These are phyloP conservation scores for Pollenia amentaria DNA, from an alignment of 2,888 invertebrate species.

Conservation along the genomic window DNA sequence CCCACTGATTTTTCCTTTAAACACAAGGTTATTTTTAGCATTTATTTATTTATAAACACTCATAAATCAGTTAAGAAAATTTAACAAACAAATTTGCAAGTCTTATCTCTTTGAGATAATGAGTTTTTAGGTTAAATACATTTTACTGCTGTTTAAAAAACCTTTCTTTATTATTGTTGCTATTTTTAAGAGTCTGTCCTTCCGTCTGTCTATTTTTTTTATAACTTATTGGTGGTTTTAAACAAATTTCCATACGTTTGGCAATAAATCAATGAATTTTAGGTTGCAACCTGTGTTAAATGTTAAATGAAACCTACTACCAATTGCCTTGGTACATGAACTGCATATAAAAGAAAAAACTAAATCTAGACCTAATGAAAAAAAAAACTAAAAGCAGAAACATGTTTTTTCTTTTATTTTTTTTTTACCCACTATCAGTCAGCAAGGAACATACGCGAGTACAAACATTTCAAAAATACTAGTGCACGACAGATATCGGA, in stretches of 20 bases:
- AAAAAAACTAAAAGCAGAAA: slow-evolving; percentile 64
- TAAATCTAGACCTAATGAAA: slow-evolving; percentile 55
- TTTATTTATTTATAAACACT: background rate
- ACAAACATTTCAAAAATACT: slow-evolving; percentile 14
- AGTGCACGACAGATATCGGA: slow-evolving; percentile 44
- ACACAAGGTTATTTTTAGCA: background rate
- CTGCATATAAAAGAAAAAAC: background rate
- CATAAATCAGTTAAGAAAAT: slow-evolving; percentile 45
- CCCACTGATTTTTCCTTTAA: background rate
- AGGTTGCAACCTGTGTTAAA: slow-evolving; percentile 71
- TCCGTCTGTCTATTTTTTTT: background rate
- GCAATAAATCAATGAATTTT: slow-evolving; percentile 69
- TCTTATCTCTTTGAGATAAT: slow-evolving; percentile 53
- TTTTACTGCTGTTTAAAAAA: slow-evolving; percentile 32
- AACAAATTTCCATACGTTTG: slow-evolving; percentile 37
- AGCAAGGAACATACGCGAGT: background rate
- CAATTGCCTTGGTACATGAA: slow-evolving; percentile 58
- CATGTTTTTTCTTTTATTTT: slow-evolving; percentile 54
- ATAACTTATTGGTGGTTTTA: slow-evolving; percentile 10
- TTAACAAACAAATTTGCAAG: slow-evolving; percentile 39
- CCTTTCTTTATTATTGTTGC: slow-evolving; percentile 16
- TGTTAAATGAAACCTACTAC: slow-evolving; percentile 56
- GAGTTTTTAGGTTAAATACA: slow-evolving; percentile 64
- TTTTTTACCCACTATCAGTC: slow-evolving; percentile 45
- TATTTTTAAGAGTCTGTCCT: background rate